Base-by-base conservation (phyloP, 2,797 vertebrate species). In the Sebastes hopkinsi region DNA sequence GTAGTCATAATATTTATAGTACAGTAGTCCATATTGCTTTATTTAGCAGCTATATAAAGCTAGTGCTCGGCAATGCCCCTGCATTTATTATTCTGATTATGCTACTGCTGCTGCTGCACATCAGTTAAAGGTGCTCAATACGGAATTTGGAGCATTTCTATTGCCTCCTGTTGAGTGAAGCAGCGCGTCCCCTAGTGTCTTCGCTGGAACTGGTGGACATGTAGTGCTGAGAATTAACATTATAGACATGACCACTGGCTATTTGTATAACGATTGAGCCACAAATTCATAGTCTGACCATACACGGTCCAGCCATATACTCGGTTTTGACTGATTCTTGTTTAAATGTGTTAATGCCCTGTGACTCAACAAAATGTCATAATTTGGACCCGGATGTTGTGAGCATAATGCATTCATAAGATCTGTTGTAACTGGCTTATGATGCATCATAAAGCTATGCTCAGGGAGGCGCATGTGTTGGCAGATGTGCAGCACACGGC, bases 21-120 rank as follows among this genome's bases (percentile, higher is more conserved):
- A 50, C 10, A 52, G 74, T 13, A 18, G 50, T 71, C 25, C 8
- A 36, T 67, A 22, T 70, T 54, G 50, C 56, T 86, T 85, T 52
- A 69, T 85, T 88, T 72, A 79, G 64, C 66, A 79, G 60, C 67
- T 75, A 42, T 54, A 74, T 83, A 67, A 77, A 86, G 67, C 85
- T 88, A 88, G 84, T 87, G 92, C 88, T 90, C 88, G 90, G 86
- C 86, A 93, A 86, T 61, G 62, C 56, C 14, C 16, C 8, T 73
- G 52, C 8, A 29, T 38, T 69, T 79, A 61, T 72, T 65, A 65
- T 58, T 55, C 6, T 36, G 11, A 75, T 79, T 50, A 58, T 67
- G 61, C 25, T 50, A 10, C 42, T 87, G 59, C 22, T 50, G 8
- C 50, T 87, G 56, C 38, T 34, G 11, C 34, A 22, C 65, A 36